These are phyloP conservation scores for Drosophila prolongata DNA, from an alignment of 2,888 invertebrate species.

Conservation along the genomic window DNA sequence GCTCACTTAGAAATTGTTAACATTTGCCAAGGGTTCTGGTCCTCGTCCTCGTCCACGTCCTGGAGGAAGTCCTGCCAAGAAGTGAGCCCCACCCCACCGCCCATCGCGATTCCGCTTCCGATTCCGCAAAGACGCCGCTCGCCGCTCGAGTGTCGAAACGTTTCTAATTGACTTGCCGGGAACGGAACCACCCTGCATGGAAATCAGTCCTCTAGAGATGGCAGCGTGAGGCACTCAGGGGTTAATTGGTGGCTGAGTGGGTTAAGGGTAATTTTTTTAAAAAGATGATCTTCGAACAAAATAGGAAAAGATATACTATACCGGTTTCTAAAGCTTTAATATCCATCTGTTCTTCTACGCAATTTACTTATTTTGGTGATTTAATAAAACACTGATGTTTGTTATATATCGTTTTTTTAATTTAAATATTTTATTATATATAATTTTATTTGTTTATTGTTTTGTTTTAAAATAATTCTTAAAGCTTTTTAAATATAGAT, in stretches of 20 bases:
- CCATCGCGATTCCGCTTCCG: constrained; percentile 18
- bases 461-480: too few relatives aligned
- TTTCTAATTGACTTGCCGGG: constrained; percentile 71
- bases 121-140: constrained; percentile 28
- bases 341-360: too few relatives aligned
- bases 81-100: constrained; percentile 8
- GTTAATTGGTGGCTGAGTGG: neutral
- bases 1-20: constrained; percentile 75
- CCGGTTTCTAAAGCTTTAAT: too few relatives aligned
- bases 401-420: too few relatives aligned
- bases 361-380: too few relatives aligned
- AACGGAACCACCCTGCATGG: constrained; percentile 26
- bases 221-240: constrained; percentile 2
- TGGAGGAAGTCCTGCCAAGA: constrained; percentile 1
- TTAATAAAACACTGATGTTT: too few relatives aligned
- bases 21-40: constrained; percentile 52
- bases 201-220: constrained; percentile 11
- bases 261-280: neutral
- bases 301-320: too few relatives aligned
- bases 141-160: constrained; percentile 64
- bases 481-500: too few relatives aligned
- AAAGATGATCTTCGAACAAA: too few relatives aligned
- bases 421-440: too few relatives aligned
- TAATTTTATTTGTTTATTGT: too few relatives aligned
- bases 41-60: neutral